A percentile compares a stretch with the other conserved stretches of the same genome.
Evolutionary conservation across 2,888 invertebrate species (phyloP).

Genomic region (Elegia similella): DNA sequence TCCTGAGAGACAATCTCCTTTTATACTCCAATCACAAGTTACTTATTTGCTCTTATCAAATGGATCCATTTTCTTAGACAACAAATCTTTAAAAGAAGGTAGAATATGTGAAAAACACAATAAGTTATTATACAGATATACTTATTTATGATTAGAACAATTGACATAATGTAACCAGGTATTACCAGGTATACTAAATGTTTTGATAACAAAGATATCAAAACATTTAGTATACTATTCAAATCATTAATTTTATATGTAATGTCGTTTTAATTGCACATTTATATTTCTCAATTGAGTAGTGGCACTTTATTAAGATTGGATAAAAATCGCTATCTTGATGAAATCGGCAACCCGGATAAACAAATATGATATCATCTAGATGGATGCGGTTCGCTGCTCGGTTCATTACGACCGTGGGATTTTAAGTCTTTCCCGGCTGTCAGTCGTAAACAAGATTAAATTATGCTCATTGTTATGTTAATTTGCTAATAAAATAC

Average conservation of each 20-base stretch:
- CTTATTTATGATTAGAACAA: too few relatives aligned
- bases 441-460: neutral
- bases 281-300: neutral
- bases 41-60: too few relatives aligned
- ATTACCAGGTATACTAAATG: too few relatives aligned
- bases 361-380: constrained; percentile 56
- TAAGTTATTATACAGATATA: too few relatives aligned
- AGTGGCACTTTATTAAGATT: neutral
- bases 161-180: too few relatives aligned
- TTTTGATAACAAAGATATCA: neutral
- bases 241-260: neutral
- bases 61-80: too few relatives aligned
- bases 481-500: constrained; percentile 4
- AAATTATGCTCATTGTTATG: neutral
- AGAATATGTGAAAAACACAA: too few relatives aligned
- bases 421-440: constrained; percentile 32
- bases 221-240: neutral
- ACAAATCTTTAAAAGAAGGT: too few relatives aligned
- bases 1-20: too few relatives aligned
- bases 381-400: constrained; percentile 47
- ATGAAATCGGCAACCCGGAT: constrained; percentile 40
- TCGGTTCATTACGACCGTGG: constrained; percentile 46
- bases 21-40: too few relatives aligned
- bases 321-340: constrained; percentile 3
- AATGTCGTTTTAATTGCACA: neutral